phyloP scores from a whole-genome alignment of 2,797 vertebrate genomes.

The Pangasius krempfi region DNA sequence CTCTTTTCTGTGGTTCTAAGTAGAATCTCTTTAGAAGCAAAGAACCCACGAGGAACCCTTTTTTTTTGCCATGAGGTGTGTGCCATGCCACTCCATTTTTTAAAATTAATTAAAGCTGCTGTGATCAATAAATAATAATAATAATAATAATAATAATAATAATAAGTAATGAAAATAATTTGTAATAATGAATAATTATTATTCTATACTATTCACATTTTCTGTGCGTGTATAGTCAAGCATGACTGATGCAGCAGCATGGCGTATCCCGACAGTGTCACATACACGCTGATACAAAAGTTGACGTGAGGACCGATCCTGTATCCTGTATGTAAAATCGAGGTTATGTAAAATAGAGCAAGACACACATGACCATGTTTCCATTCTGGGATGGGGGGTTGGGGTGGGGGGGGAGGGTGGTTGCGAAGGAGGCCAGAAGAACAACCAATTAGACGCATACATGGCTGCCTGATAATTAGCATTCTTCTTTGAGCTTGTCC shows the following conservation, averaged over 20 bases:
- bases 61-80: neutral
- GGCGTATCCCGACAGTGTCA: neutral
- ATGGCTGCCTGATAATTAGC: no score
- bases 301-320: constrained; percentile 31
- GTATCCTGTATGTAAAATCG: constrained; percentile 30
- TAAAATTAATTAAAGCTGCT: neutral
- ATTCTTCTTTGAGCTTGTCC: neutral
- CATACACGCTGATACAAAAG: constrained; percentile 13
- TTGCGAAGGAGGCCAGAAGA: neutral
- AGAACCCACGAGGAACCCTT: neutral
- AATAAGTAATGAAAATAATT: neutral
- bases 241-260: neutral
- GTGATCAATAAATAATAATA: no score
- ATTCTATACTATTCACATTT: neutral
- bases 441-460: neutral
- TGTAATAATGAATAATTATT: neutral
- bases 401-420: neutral
- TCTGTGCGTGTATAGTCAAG: neutral
- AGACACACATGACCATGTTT: constrained; percentile 34
- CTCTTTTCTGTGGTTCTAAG: neutral
- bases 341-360: constrained; percentile 31
- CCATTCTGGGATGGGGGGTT: constrained; percentile 5
- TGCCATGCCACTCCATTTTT: neutral
- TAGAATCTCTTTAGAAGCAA: neutral
- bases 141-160: neutral